Evolutionary conservation across 1,140 invertebrate genomes (phyloP).

Genomic region (Araneus ventricosus): DNA sequence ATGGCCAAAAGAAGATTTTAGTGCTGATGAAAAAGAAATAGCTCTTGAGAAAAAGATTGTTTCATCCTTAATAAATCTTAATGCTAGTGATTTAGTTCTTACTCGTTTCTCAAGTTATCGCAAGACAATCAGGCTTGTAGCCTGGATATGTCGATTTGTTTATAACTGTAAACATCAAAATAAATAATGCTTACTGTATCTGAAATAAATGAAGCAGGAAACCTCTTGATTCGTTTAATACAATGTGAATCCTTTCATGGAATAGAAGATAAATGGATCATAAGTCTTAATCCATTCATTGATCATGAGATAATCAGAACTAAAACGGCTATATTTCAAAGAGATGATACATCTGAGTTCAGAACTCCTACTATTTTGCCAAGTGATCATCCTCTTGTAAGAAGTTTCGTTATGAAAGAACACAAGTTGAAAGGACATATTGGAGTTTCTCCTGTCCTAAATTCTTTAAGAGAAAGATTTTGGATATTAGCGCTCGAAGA

Average conservation of each 20-base stretch:
- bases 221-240: conserved; percentile 1
- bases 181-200: too few relatives aligned
- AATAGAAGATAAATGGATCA: conserved; percentile 20
- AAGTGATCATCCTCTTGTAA: not conserved
- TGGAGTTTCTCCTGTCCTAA: conserved; percentile 21
- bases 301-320: conserved; percentile 22
- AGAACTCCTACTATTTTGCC: conserved; percentile 20
- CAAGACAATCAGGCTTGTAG: too few relatives aligned
- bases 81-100: too few relatives aligned
- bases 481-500: conserved; percentile 2
- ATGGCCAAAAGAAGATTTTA: too few relatives aligned
- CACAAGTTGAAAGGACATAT: conserved; percentile 3
- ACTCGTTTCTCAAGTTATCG: too few relatives aligned
- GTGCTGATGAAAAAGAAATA: too few relatives aligned
- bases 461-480: conserved; percentile 45
- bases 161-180: too few relatives aligned
- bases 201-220: conserved; percentile 57
- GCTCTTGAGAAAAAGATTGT: too few relatives aligned
- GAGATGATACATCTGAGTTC: conserved; percentile 9
- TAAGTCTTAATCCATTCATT: not conserved
- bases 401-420: not conserved
- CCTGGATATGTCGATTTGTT: too few relatives aligned
- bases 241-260: conserved; percentile 26
- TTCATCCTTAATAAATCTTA: too few relatives aligned
- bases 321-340: not conserved